A percentile compares a stretch with the other conserved stretches of the same genome.
Evolutionary conservation across 2,888 invertebrate species (phyloP).

Genomic region (Sinohyriopsis cumingii): DNA sequence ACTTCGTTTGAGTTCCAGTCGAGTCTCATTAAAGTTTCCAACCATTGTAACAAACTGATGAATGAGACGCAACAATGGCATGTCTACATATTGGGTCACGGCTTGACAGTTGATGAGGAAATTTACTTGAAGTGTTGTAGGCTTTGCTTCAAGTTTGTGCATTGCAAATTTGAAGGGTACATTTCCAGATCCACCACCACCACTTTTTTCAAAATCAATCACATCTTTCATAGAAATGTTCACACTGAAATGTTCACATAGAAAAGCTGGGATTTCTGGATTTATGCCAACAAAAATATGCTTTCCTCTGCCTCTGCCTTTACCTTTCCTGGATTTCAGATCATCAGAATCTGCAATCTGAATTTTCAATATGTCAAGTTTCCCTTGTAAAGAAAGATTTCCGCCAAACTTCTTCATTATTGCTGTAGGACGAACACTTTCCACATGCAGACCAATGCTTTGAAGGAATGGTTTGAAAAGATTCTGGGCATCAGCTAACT

Average conservation of each 20-base stretch:
- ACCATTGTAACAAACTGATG: conserved; percentile 99
- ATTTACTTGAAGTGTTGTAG: conserved; percentile 90
- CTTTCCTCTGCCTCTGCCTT: conserved; percentile 48
- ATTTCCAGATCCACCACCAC: conserved; percentile 33
- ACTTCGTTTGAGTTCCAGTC: conserved; percentile 88
- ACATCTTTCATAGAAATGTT: conserved; percentile 92
- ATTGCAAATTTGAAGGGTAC: conserved; percentile 62
- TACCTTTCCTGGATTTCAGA: conserved; percentile 40
- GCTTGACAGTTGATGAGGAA: conserved; percentile 88
- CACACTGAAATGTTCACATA: conserved; percentile 91
- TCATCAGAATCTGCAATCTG: conserved; percentile 94
- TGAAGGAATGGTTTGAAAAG: conserved; percentile 86
- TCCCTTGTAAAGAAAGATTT: conserved; percentile 77
- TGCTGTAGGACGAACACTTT: conserved; percentile 78
- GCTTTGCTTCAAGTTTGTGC: conserved; percentile 71
- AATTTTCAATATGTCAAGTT: conserved; percentile 90
- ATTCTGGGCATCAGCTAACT: conserved; percentile 88
- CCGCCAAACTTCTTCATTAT: conserved; percentile 89
- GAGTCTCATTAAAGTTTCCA: conserved; percentile 95
- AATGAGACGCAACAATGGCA: conserved; percentile 91
- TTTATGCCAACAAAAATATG: conserved; percentile 74
- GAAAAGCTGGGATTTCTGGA: conserved; percentile 88
- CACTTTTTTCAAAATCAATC: conserved; percentile 81
- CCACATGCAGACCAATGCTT: conserved; percentile 84
- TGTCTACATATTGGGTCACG: conserved; percentile 96